Evolutionary conservation across 1,140 invertebrate genomes (phyloP), one percentile per base, ranked within the genome.

Genomic region (Eubasilissa regina): DNA sequence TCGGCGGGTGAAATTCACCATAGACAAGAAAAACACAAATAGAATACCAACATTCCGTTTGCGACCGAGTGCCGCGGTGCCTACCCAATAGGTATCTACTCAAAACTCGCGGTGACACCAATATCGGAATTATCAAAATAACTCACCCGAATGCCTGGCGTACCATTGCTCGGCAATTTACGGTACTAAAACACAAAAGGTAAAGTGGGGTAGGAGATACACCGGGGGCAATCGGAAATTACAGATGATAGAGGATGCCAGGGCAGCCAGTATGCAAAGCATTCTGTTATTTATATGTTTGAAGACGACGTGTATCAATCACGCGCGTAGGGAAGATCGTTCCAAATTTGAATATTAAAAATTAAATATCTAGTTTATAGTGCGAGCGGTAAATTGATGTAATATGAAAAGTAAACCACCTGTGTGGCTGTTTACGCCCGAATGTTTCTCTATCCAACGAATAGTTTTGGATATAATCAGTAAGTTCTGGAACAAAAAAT

Each of bases 111-210:
- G 51, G 64, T 82, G 81, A 82, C 81, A 82, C 81, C 78, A 74
- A 82, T 82, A 82, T 82, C 80, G 81, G 55, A 82, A 82, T 82
- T 82, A 80, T 78, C 78, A 78, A 80, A 82, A 82, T 82, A 82
- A 68, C 81, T 80, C 78, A 35, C 75, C 78, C 75, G 60, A 80
- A 82, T 82, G 60, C 74, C 64, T 44, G 19, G 75, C 75, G 79
- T 82, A 79, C 80, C 80, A 12, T 11, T 35, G 51, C 48, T 68
- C 51, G 58, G 62, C 44, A 77, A 77, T 64, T 77, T 77, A 77
- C 75, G 60, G 64, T 68, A 77, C 75, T 77, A 56, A 53, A 77
- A 77, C 62, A 77, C 75, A 77, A 77, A 70, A 77, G 75, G 62
- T 43, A 55, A 70, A 70, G 21, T 25, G 55, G 73, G 73, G 73